Evolutionary conservation across 2,113 vertebrate species (phyloP).

Genomic region (Perognathus longimembris): DNA sequence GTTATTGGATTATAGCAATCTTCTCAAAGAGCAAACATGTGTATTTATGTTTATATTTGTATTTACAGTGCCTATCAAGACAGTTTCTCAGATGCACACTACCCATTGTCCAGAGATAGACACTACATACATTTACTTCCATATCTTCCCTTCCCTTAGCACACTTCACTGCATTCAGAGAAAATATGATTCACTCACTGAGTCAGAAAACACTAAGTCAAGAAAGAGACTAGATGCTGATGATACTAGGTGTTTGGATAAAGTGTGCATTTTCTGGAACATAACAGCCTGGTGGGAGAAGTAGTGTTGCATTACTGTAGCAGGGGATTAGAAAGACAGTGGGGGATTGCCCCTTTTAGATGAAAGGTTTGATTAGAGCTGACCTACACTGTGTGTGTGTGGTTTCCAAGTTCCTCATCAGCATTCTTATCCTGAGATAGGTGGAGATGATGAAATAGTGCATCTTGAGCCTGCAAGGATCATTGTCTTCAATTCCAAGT

Average conservation of each 20-base stretch:
- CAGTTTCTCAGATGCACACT: background rate
- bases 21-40: background rate
- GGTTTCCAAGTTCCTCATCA: background rate
- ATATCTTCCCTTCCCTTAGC: background rate
- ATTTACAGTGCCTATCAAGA: background rate
- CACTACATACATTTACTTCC: conserved; percentile 33
- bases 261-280: background rate
- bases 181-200: background rate
- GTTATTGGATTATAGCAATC: background rate
- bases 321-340: background rate
- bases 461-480: background rate
- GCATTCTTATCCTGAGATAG: background rate
- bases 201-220: background rate
- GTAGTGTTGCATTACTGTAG: background rate
- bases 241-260: background rate
- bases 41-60: background rate
- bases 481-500: background rate
- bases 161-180: conserved; percentile 25
- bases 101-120: background rate
- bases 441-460: background rate
- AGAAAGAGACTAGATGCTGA: background rate
- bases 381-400: background rate
- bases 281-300: background rate
- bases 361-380: background rate
- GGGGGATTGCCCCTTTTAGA: background rate